phyloP scores from a whole-genome alignment of 2,888 invertebrate species.

The Leucoma salicis region DNA sequence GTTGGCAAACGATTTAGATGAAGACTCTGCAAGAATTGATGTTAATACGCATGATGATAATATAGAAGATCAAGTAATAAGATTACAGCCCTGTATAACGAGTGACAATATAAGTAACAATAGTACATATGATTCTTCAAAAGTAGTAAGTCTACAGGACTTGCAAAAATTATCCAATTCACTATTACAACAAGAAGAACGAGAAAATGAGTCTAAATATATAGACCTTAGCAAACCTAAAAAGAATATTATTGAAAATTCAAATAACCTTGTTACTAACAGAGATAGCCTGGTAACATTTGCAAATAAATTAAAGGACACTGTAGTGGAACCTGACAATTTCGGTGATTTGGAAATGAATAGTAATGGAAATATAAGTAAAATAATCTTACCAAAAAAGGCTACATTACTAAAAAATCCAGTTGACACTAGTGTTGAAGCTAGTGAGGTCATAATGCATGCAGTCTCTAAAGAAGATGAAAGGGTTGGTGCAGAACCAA shows the following conservation, averaged over 20 bases:
- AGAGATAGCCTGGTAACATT: too few relatives aligned
- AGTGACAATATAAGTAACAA: background rate
- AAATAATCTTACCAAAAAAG: too few relatives aligned
- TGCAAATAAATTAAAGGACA: too few relatives aligned
- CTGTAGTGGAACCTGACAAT: too few relatives aligned
- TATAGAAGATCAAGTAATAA: background rate
- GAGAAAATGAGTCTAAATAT: constrained; percentile 1
- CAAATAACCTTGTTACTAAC: too few relatives aligned
- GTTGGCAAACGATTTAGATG: background rate
- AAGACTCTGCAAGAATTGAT: background rate
- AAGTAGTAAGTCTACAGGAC: constrained; percentile 40
- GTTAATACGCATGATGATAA: background rate
- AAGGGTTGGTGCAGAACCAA: constrained; percentile 17
- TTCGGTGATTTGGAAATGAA: too few relatives aligned
- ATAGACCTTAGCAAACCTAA: too few relatives aligned
- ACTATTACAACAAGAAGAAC: constrained; percentile 36
- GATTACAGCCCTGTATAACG: background rate
- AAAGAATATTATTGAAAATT: too few relatives aligned
- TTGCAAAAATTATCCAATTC: constrained; percentile 59
- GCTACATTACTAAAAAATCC: too few relatives aligned
- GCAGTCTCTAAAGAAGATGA: constrained; percentile 23
- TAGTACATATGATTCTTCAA: background rate
- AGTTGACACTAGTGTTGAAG: constrained; percentile 45
- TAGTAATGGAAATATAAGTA: too few relatives aligned
- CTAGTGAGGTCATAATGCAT: constrained; percentile 45